Evolutionary conservation across 2,888 invertebrate genomes (phyloP), one percentile per base, ranked within the genome.

Genomic region (Automeris io): DNA sequence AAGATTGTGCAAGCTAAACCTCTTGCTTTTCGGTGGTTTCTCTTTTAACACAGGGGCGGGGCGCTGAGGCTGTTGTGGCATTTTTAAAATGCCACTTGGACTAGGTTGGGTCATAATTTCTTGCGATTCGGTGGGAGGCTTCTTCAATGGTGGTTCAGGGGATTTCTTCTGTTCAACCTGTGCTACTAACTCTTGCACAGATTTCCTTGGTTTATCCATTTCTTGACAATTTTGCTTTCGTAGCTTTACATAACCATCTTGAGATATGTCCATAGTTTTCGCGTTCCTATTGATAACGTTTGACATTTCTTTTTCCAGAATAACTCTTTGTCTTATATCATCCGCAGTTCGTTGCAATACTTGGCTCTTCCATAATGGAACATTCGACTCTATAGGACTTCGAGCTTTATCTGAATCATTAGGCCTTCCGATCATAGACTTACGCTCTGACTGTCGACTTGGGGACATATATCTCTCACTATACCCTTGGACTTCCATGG

Each of bases 161-260:
- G 79, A 75, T 54, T 80, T 61, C 40, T 83, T 80, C 36, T 88
- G 81, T 62, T 91, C 91, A 6, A 90, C 89, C 59, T 88, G 86
- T 1, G 90, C 90, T 16, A 91, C 90, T 49, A 91, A 68, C 57
- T 91, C 90, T 53, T 90, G 91, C 0, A 91, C 91, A 1, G 90
- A 88, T 49, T 83, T 89, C 31, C 90, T 76, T 2, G 79, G 78
- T 35, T 76, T 73, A 13, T 68, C 52, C 25, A 50, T 50, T 25
- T 47, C 63, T 16, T 71, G 70, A 46, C 69, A 69, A 36, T 50
- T 70, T 52, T 85, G 85, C 49, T 85, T 86, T 16, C 74, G 69
- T 19, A 87, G 66, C 50, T 77, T 86, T 0, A 87, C 80, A 43
- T 87, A 87, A n/a, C 87, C 87, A 35, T 87, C 87, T 46, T 85